A percentile compares a stretch with the other conserved stretches of the same genome.
Conservation (phyloP, 2,113 vertebrate species). For the Struthio camelus region DNA sequence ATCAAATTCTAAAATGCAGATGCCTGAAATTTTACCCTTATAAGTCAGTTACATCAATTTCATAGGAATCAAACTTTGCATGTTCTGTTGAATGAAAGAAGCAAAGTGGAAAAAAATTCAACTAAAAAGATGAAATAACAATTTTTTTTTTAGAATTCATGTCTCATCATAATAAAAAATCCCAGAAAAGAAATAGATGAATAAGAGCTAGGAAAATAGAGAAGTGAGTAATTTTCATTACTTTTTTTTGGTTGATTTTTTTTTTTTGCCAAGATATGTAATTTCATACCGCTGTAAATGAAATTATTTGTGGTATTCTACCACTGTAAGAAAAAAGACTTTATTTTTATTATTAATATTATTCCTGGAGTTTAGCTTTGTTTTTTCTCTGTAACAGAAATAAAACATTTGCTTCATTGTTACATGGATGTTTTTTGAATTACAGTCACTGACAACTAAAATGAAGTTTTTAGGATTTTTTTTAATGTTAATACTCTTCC, state of each 20-base stretch:
- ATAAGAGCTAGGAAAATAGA: background rate
- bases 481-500: background rate
- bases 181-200: background rate
- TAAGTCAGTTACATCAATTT: background rate
- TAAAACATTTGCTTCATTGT: background rate
- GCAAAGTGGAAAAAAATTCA: background rate
- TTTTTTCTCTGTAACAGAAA: background rate
- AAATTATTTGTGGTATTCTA: background rate
- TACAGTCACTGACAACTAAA: background rate
- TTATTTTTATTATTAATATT: background rate
- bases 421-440: background rate
- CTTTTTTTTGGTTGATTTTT: background rate
- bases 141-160: background rate
- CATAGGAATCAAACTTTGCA: background rate
- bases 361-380: background rate
- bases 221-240: background rate
- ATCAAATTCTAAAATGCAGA: background rate
- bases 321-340: background rate
- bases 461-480: background rate
- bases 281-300: background rate
- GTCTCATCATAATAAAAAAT: background rate
- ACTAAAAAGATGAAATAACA: background rate
- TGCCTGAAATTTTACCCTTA: background rate
- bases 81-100: background rate
- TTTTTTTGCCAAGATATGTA: background rate